Conservation (phyloP, 2,888 invertebrate genomes). For the Catocala sponsa region DNA sequence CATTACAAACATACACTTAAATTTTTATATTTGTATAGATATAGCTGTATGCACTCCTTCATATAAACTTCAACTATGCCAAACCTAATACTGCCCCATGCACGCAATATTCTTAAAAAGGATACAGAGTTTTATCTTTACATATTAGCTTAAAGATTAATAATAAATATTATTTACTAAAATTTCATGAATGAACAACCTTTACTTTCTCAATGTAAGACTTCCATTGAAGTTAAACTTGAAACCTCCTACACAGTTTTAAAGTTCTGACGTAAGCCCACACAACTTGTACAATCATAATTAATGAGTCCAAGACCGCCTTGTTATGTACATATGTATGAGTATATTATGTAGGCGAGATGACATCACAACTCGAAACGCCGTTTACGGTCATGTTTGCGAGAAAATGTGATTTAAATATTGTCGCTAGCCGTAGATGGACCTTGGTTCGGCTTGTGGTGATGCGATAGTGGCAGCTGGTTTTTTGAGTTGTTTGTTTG, state of each 20-base stretch:
- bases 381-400: slow-evolving; percentile 52
- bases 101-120: no score
- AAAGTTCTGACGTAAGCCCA: slow-evolving; percentile 48
- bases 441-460: slow-evolving; percentile 3
- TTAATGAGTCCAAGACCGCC: slow-evolving; percentile 48
- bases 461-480: neutral
- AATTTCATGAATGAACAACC: no score
- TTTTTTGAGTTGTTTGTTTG: no score
- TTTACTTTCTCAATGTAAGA: no score
- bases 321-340: slow-evolving; percentile 21
- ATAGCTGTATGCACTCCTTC: no score
- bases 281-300: slow-evolving; percentile 40
- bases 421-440: slow-evolving; percentile 39
- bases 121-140: no score
- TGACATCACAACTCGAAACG: slow-evolving; percentile 57
- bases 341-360: slow-evolving; percentile 35
- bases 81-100: no score
- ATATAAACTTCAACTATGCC: no score
- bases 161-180: no score
- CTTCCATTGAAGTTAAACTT: neutral
- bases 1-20: no score
- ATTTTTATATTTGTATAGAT: no score
- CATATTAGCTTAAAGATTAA: no score
- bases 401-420: slow-evolving; percentile 29
- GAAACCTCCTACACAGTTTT: slow-evolving; percentile 44